A percentile compares a stretch with the other conserved stretches of the same genome.
Evolutionary conservation across 2,113 vertebrate species (phyloP).

Genomic region (Antennarius striatus): DNA sequence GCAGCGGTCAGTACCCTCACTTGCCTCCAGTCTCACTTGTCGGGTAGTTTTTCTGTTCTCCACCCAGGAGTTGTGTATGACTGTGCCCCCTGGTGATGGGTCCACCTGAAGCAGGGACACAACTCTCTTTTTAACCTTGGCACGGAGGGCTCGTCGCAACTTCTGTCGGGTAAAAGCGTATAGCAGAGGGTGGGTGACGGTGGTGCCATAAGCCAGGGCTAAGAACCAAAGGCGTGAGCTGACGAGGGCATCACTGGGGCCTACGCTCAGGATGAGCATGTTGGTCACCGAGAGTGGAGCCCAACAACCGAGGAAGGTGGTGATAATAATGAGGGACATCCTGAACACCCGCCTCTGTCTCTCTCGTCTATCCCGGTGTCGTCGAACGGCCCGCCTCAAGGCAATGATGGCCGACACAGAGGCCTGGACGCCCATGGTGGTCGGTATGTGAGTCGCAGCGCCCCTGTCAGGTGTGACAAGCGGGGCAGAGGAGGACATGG

Average conservation of each 20-base stretch:
- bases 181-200: slow-evolving; percentile 80
- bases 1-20: slow-evolving; percentile 80
- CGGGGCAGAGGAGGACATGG: slow-evolving; percentile 64
- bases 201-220: slow-evolving; percentile 81
- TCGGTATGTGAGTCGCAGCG: slow-evolving; percentile 38
- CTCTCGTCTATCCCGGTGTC: slow-evolving; percentile 79
- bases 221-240: slow-evolving; percentile 82
- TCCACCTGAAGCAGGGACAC: slow-evolving; percentile 83
- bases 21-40: slow-evolving; percentile 71
- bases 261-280: slow-evolving; percentile 80
- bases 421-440: slow-evolving; percentile 78
- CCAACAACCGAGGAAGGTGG: slow-evolving; percentile 82
- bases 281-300: slow-evolving; percentile 80
- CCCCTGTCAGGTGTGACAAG: slow-evolving; percentile 63
- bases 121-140: slow-evolving; percentile 80
- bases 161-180: slow-evolving; percentile 83
- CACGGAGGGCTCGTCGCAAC: slow-evolving; percentile 78
- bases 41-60: slow-evolving; percentile 73
- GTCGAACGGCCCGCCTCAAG: slow-evolving; percentile 78
- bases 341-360: slow-evolving; percentile 79
- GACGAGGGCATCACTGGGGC: slow-evolving; percentile 76
- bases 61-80: slow-evolving; percentile 81
- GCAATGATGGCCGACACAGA: slow-evolving; percentile 83
- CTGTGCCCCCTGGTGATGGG: slow-evolving; percentile 71
- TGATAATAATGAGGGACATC: slow-evolving; percentile 83